Base-by-base conservation (phyloP, 2,888 invertebrate species). In the Drosophila dives region DNA sequence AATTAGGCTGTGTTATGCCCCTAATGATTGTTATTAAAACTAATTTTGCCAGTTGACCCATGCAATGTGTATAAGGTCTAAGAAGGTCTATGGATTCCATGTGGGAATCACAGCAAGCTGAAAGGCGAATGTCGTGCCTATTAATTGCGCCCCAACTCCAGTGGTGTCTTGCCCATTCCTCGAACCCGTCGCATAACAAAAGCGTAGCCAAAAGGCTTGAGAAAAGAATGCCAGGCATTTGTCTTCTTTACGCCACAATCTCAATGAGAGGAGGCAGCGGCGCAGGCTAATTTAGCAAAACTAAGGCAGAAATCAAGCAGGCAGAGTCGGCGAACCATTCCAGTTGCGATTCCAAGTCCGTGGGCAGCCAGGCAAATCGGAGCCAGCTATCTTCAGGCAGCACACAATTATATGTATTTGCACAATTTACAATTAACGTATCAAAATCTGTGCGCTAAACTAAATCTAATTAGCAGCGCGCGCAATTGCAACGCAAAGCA, bases 351-450 rank as follows among this genome's bases (percentile, higher is more conserved):
- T 59, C 8, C 33, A 11, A 42, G 51, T 60, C 49, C 58, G 69
- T 69, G 65, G 64, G 70, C 75, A 83, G 74, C 79, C 75, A 79
- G 83, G 81, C 83, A 78, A 78, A 83, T 74, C 83, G 80, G 71
- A 74, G 72, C 68, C 72, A 73, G 42, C 68, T 67, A 70, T 75
- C 75, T 70, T 50, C 64, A 54, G 63, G 72, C 67, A 62, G 75
- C 61, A 66, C 72, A 73, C 85, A 88, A 86, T 86, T 83, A 88
- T 83, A 86, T 81, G 66, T 82, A 84, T 82, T 86, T 86, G 86
- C 86, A 86, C 88, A 82, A 82, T 86, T 86, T 76, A 83, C 86
- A 86, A 86, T 86, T 86, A 86, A 88, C 86, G 86, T 86, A 88
- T 86, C 83, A 86, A 86, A 88, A 88, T 81, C 83, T 80, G 78